These are phyloP conservation scores for Pangasius djambal DNA, from an alignment of 2,797 vertebrate species.

Conservation along the genomic window DNA sequence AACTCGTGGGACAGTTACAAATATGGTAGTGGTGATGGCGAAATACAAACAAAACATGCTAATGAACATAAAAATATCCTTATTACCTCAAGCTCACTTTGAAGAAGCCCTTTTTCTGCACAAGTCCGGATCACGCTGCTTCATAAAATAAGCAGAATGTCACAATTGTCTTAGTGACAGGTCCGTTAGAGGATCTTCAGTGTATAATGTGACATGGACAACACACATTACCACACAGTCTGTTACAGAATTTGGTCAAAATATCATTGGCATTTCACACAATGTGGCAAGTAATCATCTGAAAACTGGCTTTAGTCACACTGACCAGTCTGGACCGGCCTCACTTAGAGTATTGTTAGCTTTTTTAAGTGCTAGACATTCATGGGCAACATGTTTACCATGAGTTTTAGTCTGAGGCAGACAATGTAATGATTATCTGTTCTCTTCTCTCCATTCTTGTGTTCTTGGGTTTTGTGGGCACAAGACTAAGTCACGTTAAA, in stretches of 20 bases:
- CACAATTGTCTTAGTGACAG: neutral
- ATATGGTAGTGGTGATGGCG: neutral
- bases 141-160: neutral
- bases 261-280: neutral
- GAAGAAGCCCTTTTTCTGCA: neutral
- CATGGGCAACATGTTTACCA: slow-evolving; percentile 25
- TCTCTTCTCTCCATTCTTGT: slow-evolving; percentile 7
- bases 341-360: neutral
- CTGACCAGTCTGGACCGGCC: neutral
- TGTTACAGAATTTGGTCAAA: neutral
- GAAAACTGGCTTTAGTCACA: neutral
- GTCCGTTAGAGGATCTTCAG: neutral
- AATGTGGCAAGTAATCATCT: neutral
- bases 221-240: neutral
- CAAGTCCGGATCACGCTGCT: neutral
- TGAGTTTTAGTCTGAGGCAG: neutral
- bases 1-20: neutral
- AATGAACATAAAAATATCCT: neutral
- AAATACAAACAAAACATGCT: neutral
- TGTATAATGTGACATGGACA: neutral
- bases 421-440: slow-evolving; percentile 16
- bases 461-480: slow-evolving; percentile 13
- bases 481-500: slow-evolving; percentile 8
- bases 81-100: neutral
- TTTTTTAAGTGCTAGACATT: slow-evolving; percentile 16